Evolutionary conservation across 2,888 invertebrate genomes (phyloP).

Genomic region (Chaetogeoica ovagalla): DNA sequence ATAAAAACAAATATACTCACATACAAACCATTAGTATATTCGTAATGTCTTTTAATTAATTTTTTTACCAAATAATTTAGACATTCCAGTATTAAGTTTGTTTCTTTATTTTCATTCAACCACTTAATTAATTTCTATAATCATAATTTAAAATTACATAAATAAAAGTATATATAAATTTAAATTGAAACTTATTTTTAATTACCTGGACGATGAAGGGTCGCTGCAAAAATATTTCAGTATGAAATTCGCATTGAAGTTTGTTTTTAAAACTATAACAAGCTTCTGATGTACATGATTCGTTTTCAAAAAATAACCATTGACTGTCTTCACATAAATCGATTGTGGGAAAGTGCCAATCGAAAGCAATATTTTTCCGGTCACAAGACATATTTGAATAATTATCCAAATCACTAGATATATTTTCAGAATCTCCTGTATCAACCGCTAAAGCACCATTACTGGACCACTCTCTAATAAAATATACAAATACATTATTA

Average conservation of each 20-base stretch:
- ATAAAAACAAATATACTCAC: slow-evolving; percentile 23
- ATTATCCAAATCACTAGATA: slow-evolving; percentile 11
- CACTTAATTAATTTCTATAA: slow-evolving; percentile 38
- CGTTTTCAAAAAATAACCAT: slow-evolving; percentile 34
- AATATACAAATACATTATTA: not conserved
- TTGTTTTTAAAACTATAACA: slow-evolving; percentile 30
- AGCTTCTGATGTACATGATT: slow-evolving; percentile 5
- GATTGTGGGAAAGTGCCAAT: slow-evolving; percentile 43
- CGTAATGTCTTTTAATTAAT: slow-evolving; percentile 33
- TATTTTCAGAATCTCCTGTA: slow-evolving; percentile 8
- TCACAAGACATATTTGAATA: slow-evolving; percentile 26
- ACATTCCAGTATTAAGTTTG: slow-evolving; percentile 31
- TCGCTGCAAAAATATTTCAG: slow-evolving; percentile 47
- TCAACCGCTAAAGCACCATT: slow-evolving; percentile 11
- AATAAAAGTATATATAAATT: not conserved
- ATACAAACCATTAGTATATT: slow-evolving; percentile 28
- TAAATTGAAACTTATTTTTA: not conserved
- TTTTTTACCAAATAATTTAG: slow-evolving; percentile 26
- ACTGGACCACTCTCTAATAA: slow-evolving; percentile 10
- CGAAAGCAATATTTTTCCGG: not conserved
- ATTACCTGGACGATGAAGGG: slow-evolving; percentile 36
- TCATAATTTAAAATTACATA: not conserved
- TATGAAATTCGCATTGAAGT: slow-evolving; percentile 21
- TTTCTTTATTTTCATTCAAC: slow-evolving; percentile 47
- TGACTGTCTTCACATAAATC: slow-evolving; percentile 5